Conservation (phyloP, 2,113 vertebrate genomes). For the Myrmecobius fasciatus region DNA sequence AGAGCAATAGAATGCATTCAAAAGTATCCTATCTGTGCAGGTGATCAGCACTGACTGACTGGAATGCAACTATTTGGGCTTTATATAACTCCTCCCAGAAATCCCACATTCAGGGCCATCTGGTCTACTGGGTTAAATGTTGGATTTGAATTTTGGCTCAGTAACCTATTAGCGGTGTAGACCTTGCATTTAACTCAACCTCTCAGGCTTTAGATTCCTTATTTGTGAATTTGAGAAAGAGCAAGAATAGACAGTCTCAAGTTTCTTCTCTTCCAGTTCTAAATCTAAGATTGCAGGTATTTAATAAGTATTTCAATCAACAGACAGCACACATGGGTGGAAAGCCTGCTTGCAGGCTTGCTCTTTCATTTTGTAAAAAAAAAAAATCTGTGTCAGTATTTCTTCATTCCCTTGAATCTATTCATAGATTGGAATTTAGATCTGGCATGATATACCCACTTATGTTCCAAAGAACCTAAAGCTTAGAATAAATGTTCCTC, state of each 20-base stretch:
- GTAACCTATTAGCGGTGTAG: not conserved
- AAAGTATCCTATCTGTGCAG: not conserved
- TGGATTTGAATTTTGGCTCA: not conserved
- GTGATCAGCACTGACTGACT: not conserved
- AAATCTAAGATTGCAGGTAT: not conserved
- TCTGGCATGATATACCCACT: not conserved
- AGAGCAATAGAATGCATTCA: not conserved
- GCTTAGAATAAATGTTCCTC: not conserved
- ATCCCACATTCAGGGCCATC: not conserved
- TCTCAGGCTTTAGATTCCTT: not conserved
- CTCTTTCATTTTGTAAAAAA: not conserved
- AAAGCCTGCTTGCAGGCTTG: not conserved
- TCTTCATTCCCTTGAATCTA: constrained; percentile 1
- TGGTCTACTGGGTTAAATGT: not conserved
- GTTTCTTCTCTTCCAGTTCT: not conserved
- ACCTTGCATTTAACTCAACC: not conserved
- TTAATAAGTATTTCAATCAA: not conserved
- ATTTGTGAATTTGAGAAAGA: not conserved
- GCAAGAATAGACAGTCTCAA: not conserved
- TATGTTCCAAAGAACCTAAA: not conserved
- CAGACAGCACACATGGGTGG: not conserved
- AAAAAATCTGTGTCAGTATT: not conserved
- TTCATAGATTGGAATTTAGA: not conserved
- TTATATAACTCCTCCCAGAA: not conserved
- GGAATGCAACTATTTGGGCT: not conserved